These are phyloP conservation scores for Hirtodrosophila confusa DNA, from an alignment of 2,888 invertebrate species.

Conservation along the genomic window DNA sequence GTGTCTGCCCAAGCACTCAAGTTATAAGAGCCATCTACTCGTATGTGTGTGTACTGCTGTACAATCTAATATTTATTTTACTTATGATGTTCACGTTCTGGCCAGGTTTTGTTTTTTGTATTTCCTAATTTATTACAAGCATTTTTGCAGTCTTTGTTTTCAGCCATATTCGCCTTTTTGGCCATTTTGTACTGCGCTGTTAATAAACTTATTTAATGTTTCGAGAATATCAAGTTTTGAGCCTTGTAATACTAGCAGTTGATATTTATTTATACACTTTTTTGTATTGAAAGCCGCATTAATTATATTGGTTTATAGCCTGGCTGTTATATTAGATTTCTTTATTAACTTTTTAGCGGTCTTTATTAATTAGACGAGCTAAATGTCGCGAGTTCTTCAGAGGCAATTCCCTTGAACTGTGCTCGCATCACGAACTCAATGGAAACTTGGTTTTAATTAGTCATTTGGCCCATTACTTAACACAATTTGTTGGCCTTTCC, in stretches of 20 bases:
- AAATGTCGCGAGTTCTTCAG: not conserved
- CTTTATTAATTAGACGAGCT: not conserved
- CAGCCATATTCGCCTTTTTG: conserved; percentile 29
- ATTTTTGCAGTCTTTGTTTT: conserved; percentile 31
- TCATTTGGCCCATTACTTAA: conserved; percentile 36
- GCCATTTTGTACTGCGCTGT: conserved; percentile 9
- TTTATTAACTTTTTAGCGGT: not conserved
- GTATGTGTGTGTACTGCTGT: conserved; percentile 9
- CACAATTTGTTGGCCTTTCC: conserved; percentile 20
- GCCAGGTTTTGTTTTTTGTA: conserved; percentile 15
- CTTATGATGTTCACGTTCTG: conserved; percentile 41
- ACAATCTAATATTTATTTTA: conserved; percentile 39
- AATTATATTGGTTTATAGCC: not conserved
- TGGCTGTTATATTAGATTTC: not conserved
- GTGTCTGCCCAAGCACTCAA: conserved; percentile 25
- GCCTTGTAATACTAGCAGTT: not conserved
- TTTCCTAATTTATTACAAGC: conserved; percentile 43
- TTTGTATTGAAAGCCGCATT: not conserved
- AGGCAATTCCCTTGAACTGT: not conserved
- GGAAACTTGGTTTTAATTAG: conserved; percentile 3
- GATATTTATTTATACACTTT: not conserved
- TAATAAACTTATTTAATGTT: conserved; percentile 25
- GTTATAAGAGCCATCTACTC: conserved; percentile 10
- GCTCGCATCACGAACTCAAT: not conserved
- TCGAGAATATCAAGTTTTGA: conserved; percentile 27